Evolutionary conservation across 2,113 vertebrate genomes (phyloP).

Genomic region (Empidonax alnorum): DNA sequence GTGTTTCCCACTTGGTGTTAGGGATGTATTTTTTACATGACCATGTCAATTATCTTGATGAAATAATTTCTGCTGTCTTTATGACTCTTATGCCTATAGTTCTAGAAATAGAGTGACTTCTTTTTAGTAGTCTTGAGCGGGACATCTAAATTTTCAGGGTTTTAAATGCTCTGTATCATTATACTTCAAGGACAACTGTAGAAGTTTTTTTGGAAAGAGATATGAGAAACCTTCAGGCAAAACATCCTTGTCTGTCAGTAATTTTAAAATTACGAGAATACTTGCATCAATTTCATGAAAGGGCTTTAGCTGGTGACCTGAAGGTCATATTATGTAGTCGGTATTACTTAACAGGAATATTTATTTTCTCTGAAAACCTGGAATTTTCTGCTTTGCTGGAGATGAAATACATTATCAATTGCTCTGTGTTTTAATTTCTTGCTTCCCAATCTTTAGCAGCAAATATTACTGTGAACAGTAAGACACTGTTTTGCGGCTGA

Average conservation of each 20-base stretch:
- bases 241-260: not conserved
- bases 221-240: not conserved
- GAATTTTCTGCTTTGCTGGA: not conserved
- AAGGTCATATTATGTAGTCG: not conserved
- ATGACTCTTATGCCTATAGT: not conserved
- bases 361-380: not conserved
- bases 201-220: not conserved
- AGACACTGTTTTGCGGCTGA: not conserved
- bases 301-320: not conserved
- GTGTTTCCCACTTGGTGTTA: not conserved
- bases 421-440: not conserved
- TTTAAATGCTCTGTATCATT: not conserved
- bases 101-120: not conserved
- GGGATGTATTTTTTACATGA: not conserved
- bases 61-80: not conserved
- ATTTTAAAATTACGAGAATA: not conserved
- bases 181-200: not conserved
- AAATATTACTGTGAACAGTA: not conserved
- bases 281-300: not conserved
- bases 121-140: not conserved
- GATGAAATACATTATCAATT: not conserved
- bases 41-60: not conserved
- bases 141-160: not conserved
- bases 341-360: not conserved
- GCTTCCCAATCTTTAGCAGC: not conserved